Evolutionary conservation across 2,888 invertebrate genomes (phyloP).

Genomic region (Melanargia galathea): DNA sequence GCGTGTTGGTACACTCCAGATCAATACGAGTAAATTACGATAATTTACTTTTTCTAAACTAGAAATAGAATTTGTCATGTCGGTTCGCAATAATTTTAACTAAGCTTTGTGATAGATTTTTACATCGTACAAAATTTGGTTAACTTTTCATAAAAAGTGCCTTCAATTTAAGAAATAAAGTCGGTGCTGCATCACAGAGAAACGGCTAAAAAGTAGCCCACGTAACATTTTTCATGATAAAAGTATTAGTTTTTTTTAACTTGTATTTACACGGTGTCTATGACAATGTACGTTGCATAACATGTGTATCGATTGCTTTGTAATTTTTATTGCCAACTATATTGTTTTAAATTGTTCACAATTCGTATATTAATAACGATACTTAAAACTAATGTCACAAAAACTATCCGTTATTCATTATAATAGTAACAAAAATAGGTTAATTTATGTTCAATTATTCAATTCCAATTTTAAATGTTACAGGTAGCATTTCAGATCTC

Average conservation of each 20-base stretch:
- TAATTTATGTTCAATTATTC: not conserved
- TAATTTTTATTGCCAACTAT: slow-evolving; percentile 1
- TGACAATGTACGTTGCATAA: not conserved
- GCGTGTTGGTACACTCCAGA: not conserved
- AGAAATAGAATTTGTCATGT: not conserved
- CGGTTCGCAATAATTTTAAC: not conserved
- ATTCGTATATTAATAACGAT: slow-evolving; percentile 2
- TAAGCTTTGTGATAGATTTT: not conserved
- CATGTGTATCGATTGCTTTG: not conserved
- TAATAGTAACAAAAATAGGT: slow-evolving; percentile 9
- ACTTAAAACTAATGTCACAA: slow-evolving; percentile 11
- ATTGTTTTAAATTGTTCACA: not conserved
- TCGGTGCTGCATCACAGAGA: not conserved
- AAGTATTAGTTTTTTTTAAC: not conserved
- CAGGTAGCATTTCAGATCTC: slow-evolving; percentile 9
- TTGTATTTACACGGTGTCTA: not conserved
- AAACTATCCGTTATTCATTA: not conserved
- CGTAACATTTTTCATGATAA: not conserved
- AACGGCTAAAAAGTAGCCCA: slow-evolving; percentile 5
- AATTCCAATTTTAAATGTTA: not conserved
- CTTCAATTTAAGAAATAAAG: not conserved
- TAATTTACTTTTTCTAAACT: not conserved
- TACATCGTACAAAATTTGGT: not conserved
- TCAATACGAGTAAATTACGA: not conserved
- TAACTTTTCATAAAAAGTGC: not conserved